Evolutionary conservation across 2,888 invertebrate genomes (phyloP), one percentile per base, ranked within the genome.

Genomic region (Himalopsyche tibetana): DNA sequence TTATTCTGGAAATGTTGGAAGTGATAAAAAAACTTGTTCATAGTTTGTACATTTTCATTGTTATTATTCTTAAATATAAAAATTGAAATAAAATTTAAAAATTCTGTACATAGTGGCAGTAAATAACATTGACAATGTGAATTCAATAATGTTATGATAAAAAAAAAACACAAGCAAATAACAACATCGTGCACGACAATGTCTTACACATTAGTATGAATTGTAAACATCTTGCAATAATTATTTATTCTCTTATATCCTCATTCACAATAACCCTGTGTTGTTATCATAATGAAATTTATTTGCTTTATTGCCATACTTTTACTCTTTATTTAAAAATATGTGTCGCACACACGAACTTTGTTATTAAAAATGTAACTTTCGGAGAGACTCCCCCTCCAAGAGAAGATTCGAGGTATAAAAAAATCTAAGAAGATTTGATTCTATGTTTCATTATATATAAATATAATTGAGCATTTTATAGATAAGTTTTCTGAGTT

Each of bases 81-180:
- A 88, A 83, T 82, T 82, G 82, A 86, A 87, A 84, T 84, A 84
- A 83, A 82, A 85, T 84, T 84, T 74, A 82, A 82, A 86, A 88
- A 87, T 86, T 87, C 87, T 88, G 86, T 88, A 88, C 88, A 88
- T 84, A 86, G 87, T 88, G 88, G 88, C 87, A 87, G 87, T 88
- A 85, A 86, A 86, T 63, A 87, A 87, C 85, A 82, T 85, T 84
- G 83, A 87, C 81, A 87, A 79, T 86, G 80, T 86, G 87, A 82
- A 87, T 84, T 87, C 74, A 82, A 82, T 83, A 85, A 69, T 56
- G 83, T 85, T 84, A 87, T 82, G 63, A 82, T 84, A 51, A 84
- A 86, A 86, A 80, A 56, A 85, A 42, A 84, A 83, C 83, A 82
- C 45, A 80, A 79, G 80, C 83, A 83, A 85, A 82, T 85, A 86